Conservation (phyloP, 2,797 vertebrate species). For the Nothura maculosa region DNA sequence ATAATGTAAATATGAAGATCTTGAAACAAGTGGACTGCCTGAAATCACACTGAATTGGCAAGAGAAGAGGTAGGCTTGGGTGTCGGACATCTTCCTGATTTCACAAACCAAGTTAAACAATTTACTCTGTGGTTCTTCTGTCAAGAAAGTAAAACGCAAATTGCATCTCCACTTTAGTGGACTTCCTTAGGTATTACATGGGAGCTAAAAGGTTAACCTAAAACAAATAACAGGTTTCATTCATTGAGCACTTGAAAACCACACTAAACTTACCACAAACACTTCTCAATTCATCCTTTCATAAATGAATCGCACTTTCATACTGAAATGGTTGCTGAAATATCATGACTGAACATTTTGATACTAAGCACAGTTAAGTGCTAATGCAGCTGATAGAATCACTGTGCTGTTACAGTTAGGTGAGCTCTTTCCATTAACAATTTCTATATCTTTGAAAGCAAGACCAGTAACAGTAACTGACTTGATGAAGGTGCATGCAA, state of each 20-base stretch:
- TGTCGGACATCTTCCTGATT: background rate
- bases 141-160: background rate
- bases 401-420: rapidly evolving
- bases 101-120: background rate
- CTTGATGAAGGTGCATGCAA: background rate
- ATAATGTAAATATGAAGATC: background rate
- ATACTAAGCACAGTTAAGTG: background rate
- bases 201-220: background rate
- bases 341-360: rapidly evolving
- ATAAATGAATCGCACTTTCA: conserved; percentile 11
- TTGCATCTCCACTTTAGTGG: background rate
- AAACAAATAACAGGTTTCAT: background rate
- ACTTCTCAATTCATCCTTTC: conserved; percentile 7
- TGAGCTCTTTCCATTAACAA: background rate
- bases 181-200: background rate
- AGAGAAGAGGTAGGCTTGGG: background rate
- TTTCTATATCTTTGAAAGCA: background rate
- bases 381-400: background rate
- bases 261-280: background rate
- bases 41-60: background rate
- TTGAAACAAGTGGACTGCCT: background rate
- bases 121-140: background rate
- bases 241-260: background rate
- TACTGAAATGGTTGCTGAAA: background rate
- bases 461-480: background rate